Base-by-base conservation (phyloP, 2,113 vertebrate genomes). In the Nycticorax nycticorax region DNA sequence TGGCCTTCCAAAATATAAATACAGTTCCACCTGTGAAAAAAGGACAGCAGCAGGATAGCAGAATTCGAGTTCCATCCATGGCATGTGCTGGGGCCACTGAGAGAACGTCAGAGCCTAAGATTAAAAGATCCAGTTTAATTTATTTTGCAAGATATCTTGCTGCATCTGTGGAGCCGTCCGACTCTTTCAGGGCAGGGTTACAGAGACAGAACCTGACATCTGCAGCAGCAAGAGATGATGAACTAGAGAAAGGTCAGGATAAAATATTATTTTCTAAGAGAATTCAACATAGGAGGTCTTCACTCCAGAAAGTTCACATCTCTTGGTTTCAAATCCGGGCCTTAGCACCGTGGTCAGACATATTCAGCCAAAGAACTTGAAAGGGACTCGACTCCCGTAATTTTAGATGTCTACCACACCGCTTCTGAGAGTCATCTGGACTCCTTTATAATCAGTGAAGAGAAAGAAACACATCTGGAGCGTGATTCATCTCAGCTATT, bases 391-490 rank as follows among this genome's bases (percentile, higher is more conserved):
- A 48, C 84, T 75, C 43, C 56, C 6, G 2, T 33, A 1, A 43
- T 64, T 79, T 33, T 47, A 74, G 47, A 23, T 55, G 50, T 52
- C 81, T 63, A 39, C 55, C 68, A 67, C 69, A 30, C 60, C 82
- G 80, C 86, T 82, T 47, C 66, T 30, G 20, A 72, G 66, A 67
- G 57, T 73, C 74, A 91, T 63, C 66, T 60, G 84, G 66, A 50
- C 85, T 87, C 48, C 62, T 73, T 81, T 62, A 35, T 6, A 60
- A 79, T 4, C 84, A 93, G 16, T 23, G 62, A 89, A 93, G 87
- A 71, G 89, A 92, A 71, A 92, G 72, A 82, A 66, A 47, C 81
- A 91, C 93, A 96, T 96, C 96, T 93, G 93, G 87, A 91, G 94
- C 2, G 48, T 88, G 93, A 97, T 89, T 97, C 94, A 95, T 7